phyloP scores from a whole-genome alignment of 2,888 invertebrate genomes.

The Lycaena phlaeas region DNA sequence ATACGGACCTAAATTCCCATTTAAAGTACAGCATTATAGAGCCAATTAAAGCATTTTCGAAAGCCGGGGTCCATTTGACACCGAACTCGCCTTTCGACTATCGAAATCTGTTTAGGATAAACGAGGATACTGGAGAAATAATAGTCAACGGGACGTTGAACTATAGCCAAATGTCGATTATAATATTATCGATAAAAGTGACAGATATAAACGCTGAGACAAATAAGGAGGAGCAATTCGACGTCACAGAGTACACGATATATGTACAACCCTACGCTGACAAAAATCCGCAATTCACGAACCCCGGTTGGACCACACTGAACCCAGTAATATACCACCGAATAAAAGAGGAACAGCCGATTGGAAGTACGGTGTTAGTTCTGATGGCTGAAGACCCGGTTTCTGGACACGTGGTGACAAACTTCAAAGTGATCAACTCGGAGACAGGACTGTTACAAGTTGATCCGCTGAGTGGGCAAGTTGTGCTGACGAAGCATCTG shows the following conservation, averaged over 20 bases:
- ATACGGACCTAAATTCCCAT: conserved; percentile 79
- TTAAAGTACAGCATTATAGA: conserved; percentile 80
- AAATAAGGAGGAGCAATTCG: conserved; percentile 76
- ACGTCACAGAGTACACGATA: conserved; percentile 79
- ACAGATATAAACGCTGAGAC: conserved; percentile 80
- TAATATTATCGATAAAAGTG: conserved; percentile 81
- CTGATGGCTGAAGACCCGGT: conserved; percentile 81
- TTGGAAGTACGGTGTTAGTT: conserved; percentile 80
- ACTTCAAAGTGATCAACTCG: conserved; percentile 71
- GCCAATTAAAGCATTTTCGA: conserved; percentile 80
- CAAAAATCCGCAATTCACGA: conserved; percentile 82
- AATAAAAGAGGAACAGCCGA: conserved; percentile 83
- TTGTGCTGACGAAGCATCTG: conserved; percentile 80
- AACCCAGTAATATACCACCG: conserved; percentile 78
- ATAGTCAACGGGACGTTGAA: conserved; percentile 77
- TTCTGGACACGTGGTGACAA: conserved; percentile 74
- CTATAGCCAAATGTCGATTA: conserved; percentile 81
- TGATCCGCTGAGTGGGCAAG: conserved; percentile 79
- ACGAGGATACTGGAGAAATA: conserved; percentile 79
- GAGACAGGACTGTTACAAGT: conserved; percentile 71
- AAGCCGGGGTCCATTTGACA: conserved; percentile 80
- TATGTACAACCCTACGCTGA: conserved; percentile 85
- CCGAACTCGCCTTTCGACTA: conserved; percentile 75
- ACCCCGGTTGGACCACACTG: conserved; percentile 80
- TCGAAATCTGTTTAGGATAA: conserved; percentile 79